Conservation (phyloP, 2,113 vertebrate genomes). For the Paracanthobrama guichenoti region DNA sequence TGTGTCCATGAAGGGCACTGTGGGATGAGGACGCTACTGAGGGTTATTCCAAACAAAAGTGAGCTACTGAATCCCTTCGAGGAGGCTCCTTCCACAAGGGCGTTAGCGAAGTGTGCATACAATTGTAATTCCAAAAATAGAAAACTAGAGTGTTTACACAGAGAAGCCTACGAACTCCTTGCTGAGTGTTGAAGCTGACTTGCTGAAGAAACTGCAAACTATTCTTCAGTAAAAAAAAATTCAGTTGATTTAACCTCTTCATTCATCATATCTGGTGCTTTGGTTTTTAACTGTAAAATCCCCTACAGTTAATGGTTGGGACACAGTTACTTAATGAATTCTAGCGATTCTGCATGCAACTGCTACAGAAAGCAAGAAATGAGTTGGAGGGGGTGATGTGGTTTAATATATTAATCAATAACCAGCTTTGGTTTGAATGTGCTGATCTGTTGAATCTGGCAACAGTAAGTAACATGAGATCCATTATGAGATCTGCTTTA, state of each 20-base stretch:
- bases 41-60: background rate
- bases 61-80: background rate
- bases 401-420: conserved; percentile 2
- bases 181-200: too few relatives aligned
- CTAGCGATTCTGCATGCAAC: background rate
- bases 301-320: too few relatives aligned
- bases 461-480: conserved; percentile 30
- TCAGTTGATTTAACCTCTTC: too few relatives aligned
- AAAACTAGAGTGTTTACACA: background rate
- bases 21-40: background rate
- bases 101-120: background rate
- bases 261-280: too few relatives aligned
- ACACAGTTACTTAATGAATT: too few relatives aligned
- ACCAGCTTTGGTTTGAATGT: background rate
- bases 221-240: too few relatives aligned
- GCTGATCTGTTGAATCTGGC: conserved; percentile 58
- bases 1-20: too few relatives aligned
- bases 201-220: too few relatives aligned
- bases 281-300: too few relatives aligned
- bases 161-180: too few relatives aligned
- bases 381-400: background rate
- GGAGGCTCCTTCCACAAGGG: background rate
- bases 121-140: background rate
- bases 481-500: conserved; percentile 56
- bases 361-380: background rate